Evolutionary conservation across 1,140 invertebrate genomes (phyloP), one percentile per base, ranked within the genome.

Genomic region (Hylaeus anthracinus): DNA sequence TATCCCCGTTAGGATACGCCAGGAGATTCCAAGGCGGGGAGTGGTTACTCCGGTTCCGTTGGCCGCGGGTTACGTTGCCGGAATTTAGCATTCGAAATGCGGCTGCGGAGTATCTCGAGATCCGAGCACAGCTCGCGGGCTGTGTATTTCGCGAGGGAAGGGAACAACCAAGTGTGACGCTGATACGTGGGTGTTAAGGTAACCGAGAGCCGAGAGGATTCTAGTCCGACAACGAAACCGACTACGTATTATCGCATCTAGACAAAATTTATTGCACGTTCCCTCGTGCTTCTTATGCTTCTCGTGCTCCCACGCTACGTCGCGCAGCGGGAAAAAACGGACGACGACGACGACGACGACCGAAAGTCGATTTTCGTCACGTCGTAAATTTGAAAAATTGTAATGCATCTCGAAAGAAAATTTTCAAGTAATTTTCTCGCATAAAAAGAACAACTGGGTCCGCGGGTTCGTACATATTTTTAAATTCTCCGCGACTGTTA

Each of bases 61-160:
- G 26, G 5, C 39, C 37, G 56, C 14, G n/a, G 9, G 14, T 70
- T 55, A 39, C 51, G n/a, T 53, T 37, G 9, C 10, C 26, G 78
- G 64, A 80, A 80, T 80, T 74, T 43, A 41, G 14, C 78, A 5
- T n/a, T 63, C 14, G 15, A 67, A 74, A 60, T 80, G 63, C 45
- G 4, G 26, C 14, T 51, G 14, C 51, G 26, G 45, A 48, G 45
- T 48, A 48, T 48, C 45, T 48, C 26, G 26, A 26, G 26, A 73
- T 9, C 37, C 56, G 53, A 37, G 74, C n/a, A 14, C 15, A n/a
- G 15, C 5, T 41, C 51, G 58, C 41, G n/a, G 41, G 26, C 0
- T 43, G 3, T 48, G 45, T 9, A 48, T 2, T 15, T 3, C 53
- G 5, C 56, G 55, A 55, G n/a, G 3, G 71, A 48, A 9, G 37